Evolutionary conservation across 2,888 invertebrate species (phyloP).

Genomic region (Choristoneura rosaceana): DNA sequence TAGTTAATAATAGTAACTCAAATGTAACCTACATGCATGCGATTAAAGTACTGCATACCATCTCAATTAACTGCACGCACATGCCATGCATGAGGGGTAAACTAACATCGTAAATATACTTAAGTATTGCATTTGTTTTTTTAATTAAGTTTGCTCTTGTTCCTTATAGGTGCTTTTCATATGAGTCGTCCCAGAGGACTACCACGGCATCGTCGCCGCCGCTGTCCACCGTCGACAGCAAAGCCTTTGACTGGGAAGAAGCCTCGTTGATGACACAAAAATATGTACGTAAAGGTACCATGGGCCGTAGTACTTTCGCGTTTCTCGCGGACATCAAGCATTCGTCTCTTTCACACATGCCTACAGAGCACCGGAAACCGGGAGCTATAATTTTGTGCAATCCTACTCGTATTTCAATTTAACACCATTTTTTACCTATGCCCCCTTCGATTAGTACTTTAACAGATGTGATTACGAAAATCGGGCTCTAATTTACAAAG

Average conservation of each 20-base stretch:
- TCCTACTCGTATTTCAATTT: too few species aligned
- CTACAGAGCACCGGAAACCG: too few species aligned
- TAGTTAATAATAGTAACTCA: not conserved
- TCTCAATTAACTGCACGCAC: constrained; percentile 1
- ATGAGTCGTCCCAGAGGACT: constrained; percentile 88
- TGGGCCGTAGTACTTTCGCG: not conserved
- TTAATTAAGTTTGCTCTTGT: constrained; percentile 5
- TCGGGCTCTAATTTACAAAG: too few species aligned
- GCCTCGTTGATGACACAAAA: constrained; percentile 70
- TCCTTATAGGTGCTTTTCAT: constrained; percentile 88
- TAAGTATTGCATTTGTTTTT: not conserved
- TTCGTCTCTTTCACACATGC: too few species aligned
- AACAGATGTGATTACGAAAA: too few species aligned
- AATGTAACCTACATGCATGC: constrained; percentile 8
- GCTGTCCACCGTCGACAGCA: constrained; percentile 73
- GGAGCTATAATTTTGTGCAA: too few species aligned
- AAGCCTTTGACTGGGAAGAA: constrained; percentile 84
- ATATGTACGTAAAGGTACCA: constrained; percentile 70
- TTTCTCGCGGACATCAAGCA: too few species aligned
- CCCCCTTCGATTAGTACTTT: too few species aligned
- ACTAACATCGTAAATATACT: not conserved
- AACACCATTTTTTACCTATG: too few species aligned
- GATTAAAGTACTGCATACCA: constrained; percentile 4
- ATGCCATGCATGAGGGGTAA: constrained; percentile 19
- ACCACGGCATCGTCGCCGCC: constrained; percentile 81